These are phyloP conservation scores for Larimichthys polyactis DNA, from an alignment of 2,113 vertebrate species.

Conservation along the genomic window DNA sequence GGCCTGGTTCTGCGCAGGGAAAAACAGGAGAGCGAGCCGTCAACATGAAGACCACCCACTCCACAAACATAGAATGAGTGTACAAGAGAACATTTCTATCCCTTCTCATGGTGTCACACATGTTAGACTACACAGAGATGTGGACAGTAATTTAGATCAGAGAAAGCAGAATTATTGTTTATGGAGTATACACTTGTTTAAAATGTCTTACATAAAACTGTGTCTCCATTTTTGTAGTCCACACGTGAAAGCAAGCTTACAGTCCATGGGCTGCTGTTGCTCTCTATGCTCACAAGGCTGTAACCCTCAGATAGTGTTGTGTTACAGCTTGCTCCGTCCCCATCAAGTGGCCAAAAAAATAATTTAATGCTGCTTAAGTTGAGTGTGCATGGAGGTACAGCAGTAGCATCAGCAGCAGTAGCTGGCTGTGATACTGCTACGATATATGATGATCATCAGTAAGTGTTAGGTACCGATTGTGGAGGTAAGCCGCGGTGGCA, in stretches of 20 bases:
- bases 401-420: constrained; percentile 1
- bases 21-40: background rate
- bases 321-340: background rate
- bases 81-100: background rate
- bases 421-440: background rate
- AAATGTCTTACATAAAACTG: background rate
- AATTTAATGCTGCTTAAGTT: background rate
- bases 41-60: background rate
- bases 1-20: background rate
- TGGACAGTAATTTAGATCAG: background rate
- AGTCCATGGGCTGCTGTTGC: background rate
- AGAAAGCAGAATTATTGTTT: background rate
- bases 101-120: background rate
- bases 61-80: background rate
- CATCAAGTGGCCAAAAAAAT: background rate
- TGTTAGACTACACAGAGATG: background rate
- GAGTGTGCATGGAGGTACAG: background rate
- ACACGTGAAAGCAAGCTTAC: background rate
- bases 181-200: background rate
- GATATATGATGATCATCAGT: background rate
- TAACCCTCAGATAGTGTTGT: background rate
- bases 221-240: background rate
- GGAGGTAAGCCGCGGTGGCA: background rate
- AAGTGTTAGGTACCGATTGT: background rate
- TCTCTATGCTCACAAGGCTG: background rate